These are phyloP conservation scores for Orestias chungarensis DNA, from an alignment of 2,797 vertebrate species.

Conservation along the genomic window DNA sequence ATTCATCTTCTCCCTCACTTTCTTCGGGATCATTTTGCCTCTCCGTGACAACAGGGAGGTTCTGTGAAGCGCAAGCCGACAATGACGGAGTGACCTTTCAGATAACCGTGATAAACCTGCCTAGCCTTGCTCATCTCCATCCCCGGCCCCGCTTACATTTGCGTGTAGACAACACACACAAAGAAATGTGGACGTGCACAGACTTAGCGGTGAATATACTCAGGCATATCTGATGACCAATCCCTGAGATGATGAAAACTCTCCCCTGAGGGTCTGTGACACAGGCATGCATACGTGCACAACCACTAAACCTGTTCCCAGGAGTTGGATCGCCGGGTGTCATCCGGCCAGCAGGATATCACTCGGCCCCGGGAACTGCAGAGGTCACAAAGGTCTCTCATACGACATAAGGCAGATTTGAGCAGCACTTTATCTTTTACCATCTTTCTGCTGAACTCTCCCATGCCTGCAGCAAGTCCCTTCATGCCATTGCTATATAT, in stretches of 20 bases:
- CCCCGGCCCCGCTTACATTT: conserved; percentile 26
- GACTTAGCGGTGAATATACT: conserved; percentile 27
- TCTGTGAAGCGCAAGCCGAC: conserved; percentile 61
- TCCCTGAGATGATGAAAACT: conserved; percentile 67
- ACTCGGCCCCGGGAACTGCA: conserved; percentile 45
- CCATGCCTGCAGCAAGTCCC: conserved; percentile 55
- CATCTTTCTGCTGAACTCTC: conserved; percentile 57
- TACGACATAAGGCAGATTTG: conserved; percentile 65
- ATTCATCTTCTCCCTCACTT: conserved; percentile 17
- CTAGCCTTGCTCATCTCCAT: conserved; percentile 50
- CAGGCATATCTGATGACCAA: conserved; percentile 72
- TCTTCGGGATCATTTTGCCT: conserved; percentile 57
- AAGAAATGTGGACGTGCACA: conserved; percentile 14
- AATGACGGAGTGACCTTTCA: conserved; percentile 80
- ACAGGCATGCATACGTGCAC: conserved; percentile 53
- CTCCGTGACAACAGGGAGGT: conserved; percentile 46
- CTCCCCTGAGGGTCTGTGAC: conserved; percentile 68
- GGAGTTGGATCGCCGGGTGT: conserved; percentile 68
- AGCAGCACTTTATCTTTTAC: conserved; percentile 66
- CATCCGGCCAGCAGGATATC: conserved; percentile 79
- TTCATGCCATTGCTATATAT: conserved; percentile 57
- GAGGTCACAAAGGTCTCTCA: conserved; percentile 68
- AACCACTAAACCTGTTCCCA: conserved; percentile 55
- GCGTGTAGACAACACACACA: conserved; percentile 15
- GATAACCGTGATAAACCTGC: conserved; percentile 71